Conservation (phyloP, 2,888 invertebrate genomes). For the Allacma fusca region DNA sequence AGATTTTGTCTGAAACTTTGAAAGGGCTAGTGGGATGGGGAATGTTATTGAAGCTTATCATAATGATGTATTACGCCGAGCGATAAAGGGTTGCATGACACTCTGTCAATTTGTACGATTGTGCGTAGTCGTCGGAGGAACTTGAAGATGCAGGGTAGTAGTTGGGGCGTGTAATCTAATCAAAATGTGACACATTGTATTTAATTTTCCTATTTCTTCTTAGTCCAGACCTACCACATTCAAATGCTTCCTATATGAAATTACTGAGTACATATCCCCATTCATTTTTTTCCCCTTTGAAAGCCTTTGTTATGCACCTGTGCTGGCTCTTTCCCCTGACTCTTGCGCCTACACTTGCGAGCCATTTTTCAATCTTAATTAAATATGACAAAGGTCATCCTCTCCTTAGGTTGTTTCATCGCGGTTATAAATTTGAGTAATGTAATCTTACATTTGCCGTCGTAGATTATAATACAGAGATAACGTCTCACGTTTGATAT, state of each 20-base stretch:
- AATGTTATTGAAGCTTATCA: background rate
- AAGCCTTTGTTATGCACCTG: too few relatives aligned
- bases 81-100: background rate
- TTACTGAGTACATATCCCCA: background rate
- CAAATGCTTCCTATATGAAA: background rate
- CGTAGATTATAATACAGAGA: too few relatives aligned
- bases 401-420: too few relatives aligned
- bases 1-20: too few relatives aligned
- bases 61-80: background rate
- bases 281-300: background rate
- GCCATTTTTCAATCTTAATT: constrained; percentile 4
- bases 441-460: too few relatives aligned
- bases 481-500: too few relatives aligned
- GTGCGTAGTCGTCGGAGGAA: background rate
- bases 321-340: background rate
- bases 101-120: constrained; percentile 5
- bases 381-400: background rate
- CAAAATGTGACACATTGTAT: constrained; percentile 28
- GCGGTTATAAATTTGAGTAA: too few relatives aligned
- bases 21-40: background rate
- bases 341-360: background rate
- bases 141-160: background rate
- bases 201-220: background rate
- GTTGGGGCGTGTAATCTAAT: constrained; percentile 28
- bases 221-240: constrained; percentile 37